Conservation (phyloP, 2,113 vertebrate genomes). For the Rhegmatorhina hoffmannsi region DNA sequence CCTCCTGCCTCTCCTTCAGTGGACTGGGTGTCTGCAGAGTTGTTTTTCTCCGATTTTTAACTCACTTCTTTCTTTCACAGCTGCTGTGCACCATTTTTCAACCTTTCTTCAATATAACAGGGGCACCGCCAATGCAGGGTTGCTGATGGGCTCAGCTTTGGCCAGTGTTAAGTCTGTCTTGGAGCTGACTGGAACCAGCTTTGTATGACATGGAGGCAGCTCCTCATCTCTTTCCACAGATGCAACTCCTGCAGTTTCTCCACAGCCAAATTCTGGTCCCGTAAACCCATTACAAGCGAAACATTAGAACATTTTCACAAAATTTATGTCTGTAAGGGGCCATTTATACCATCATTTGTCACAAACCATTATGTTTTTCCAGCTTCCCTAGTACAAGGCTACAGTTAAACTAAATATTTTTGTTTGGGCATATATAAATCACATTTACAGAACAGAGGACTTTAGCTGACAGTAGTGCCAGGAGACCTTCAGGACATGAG, state of each 20-base stretch:
- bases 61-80: neutral
- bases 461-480: neutral
- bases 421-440: neutral
- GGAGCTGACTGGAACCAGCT: neutral
- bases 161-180: rapidly evolving
- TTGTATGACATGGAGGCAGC: rapidly evolving
- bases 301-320: neutral
- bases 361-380: neutral
- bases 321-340: neutral
- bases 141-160: neutral
- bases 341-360: neutral
- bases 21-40: neutral
- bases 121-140: neutral
- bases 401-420: neutral
- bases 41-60: neutral
- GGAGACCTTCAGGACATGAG: neutral
- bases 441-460: neutral
- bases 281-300: neutral
- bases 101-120: neutral
- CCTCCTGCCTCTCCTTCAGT: neutral
- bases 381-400: neutral
- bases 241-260: neutral
- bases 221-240: neutral
- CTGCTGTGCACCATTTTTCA: neutral
- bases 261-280: neutral